phyloP scores from a whole-genome alignment of 2,797 vertebrate genomes.

The Manis crassicaudata region DNA sequence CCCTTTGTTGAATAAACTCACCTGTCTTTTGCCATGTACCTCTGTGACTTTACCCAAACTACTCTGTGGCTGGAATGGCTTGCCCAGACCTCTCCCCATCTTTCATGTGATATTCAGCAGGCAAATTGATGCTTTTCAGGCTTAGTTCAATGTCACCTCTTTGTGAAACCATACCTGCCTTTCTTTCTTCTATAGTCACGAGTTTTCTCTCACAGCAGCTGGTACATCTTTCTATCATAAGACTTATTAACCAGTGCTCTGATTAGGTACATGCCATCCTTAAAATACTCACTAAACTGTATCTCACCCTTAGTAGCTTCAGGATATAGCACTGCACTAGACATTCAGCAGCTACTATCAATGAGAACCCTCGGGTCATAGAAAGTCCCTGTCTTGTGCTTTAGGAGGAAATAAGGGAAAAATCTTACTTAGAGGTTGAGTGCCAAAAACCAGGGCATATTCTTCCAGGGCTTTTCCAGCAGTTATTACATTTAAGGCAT shows the following conservation, averaged over 20 bases:
- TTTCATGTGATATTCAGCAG: background rate
- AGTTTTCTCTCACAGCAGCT: background rate
- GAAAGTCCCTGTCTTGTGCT: background rate
- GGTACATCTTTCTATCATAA: background rate
- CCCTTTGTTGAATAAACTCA: background rate
- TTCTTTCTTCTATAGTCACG: background rate
- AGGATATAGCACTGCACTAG: background rate
- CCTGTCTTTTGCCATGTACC: background rate
- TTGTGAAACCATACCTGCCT: conserved; percentile 33
- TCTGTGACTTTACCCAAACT: background rate
- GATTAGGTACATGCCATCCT: background rate
- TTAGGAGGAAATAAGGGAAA: background rate
- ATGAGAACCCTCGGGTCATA: background rate
- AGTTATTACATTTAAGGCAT: background rate
- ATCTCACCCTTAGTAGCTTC: background rate
- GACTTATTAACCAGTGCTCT: conserved; percentile 5
- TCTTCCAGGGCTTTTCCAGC: background rate
- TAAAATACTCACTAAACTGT: background rate
- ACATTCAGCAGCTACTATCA: background rate
- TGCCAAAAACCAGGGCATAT: background rate
- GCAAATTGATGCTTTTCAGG: conserved; percentile 15
- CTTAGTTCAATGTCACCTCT: conserved; percentile 13
- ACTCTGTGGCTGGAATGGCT: background rate
- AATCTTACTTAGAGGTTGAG: background rate
- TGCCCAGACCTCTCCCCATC: background rate